These are phyloP conservation scores for Lampris megalopsis DNA, from an alignment of 2,113 vertebrate genomes.

Conservation along the genomic window DNA sequence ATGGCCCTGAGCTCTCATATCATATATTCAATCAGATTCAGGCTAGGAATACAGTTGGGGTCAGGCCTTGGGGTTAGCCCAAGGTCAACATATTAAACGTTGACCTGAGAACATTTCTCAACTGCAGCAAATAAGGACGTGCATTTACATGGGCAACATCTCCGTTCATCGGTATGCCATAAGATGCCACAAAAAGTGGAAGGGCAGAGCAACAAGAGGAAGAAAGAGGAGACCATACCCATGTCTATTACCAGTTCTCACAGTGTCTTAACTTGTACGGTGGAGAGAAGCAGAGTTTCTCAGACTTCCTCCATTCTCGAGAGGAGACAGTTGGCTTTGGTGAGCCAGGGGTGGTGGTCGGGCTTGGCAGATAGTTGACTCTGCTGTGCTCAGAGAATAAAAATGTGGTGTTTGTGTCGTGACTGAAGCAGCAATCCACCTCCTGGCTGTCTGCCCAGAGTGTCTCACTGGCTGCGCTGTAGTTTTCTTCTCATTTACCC, in stretches of 20 bases:
- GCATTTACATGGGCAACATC: too few relatives aligned
- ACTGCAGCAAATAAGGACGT: too few relatives aligned
- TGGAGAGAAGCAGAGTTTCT: not conserved
- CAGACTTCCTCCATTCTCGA: not conserved
- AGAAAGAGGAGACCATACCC: not conserved
- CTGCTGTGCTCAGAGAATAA: conserved; percentile 10
- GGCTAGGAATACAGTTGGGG: too few relatives aligned
- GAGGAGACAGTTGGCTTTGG: not conserved
- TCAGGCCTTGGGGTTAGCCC: too few relatives aligned
- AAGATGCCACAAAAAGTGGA: not conserved
- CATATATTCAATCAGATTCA: too few relatives aligned
- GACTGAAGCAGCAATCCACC: not conserved
- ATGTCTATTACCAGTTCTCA: not conserved
- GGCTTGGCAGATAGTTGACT: conserved; percentile 15
- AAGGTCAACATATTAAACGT: too few relatives aligned
- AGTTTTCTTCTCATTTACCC: not conserved
- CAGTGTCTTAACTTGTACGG: not conserved
- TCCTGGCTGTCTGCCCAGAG: conserved; percentile 7
- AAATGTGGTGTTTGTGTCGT: conserved; percentile 10
- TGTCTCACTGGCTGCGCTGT: not conserved
- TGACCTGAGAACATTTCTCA: too few relatives aligned
- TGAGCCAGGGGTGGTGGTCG: not conserved
- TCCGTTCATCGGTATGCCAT: too few relatives aligned
- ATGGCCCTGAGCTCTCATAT: too few relatives aligned
- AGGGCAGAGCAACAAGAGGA: not conserved